Percentiles rank a stretch among this genome's conserved stretches.
phyloP scores from a whole-genome alignment of 2,888 invertebrate species.

The Ecliptopera silaceata region DNA sequence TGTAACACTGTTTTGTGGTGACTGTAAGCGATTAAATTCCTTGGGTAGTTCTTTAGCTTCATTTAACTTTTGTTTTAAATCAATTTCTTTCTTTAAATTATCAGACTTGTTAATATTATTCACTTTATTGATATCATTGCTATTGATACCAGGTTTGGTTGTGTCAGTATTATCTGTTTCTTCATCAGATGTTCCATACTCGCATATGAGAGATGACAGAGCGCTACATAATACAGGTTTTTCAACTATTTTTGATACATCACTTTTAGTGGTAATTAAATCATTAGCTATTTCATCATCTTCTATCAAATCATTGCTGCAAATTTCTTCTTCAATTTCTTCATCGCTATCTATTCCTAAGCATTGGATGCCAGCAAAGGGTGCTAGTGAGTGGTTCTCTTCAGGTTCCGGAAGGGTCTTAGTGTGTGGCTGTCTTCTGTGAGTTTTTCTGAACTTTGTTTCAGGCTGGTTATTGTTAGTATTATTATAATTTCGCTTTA shows the following conservation, averaged over 20 bases:
- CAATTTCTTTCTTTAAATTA: not conserved
- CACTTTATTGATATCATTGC: not conserved
- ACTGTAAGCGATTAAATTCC: not conserved
- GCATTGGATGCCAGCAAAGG: constrained; percentile 76
- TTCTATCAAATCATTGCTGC: constrained; percentile 56
- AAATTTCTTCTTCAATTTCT: constrained; percentile 37
- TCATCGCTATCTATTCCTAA: constrained; percentile 50
- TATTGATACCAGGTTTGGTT: not conserved
- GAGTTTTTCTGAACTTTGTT: constrained; percentile 28
- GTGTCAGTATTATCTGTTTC: constrained; percentile 40
- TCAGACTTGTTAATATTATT: not conserved
- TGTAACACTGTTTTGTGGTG: not conserved
- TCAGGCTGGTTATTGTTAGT: constrained; percentile 33
- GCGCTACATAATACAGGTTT: constrained; percentile 76
- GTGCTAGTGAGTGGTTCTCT: constrained; percentile 61
- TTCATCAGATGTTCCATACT: constrained; percentile 82
- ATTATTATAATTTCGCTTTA: constrained; percentile 39
- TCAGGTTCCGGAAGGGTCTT: constrained; percentile 43
- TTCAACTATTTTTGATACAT: not conserved
- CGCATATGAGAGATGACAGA: constrained; percentile 80
- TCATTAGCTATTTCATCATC: constrained; percentile 55
- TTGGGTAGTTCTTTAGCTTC: not conserved
- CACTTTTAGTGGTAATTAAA: not conserved
- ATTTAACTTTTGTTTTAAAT: not conserved
- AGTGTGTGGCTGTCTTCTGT: constrained; percentile 26